phyloP scores from a whole-genome alignment of 2,797 vertebrate genomes.

The Psittacula echo region DNA sequence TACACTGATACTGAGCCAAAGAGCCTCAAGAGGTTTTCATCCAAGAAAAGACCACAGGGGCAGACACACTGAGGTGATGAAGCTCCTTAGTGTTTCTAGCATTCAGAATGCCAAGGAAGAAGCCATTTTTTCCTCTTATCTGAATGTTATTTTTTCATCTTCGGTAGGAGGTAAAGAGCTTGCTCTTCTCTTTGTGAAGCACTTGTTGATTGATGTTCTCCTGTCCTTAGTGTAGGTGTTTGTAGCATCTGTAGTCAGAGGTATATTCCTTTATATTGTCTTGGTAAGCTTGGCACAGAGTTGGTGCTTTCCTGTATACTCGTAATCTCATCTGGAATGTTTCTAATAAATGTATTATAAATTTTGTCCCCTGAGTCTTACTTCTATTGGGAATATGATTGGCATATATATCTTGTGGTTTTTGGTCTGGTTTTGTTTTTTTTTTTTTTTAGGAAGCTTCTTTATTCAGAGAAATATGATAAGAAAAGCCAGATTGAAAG shows the following conservation, averaged over 20 bases:
- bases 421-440: fast-evolving
- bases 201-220: background rate
- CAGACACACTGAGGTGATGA: background rate
- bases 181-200: background rate
- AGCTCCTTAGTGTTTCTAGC: background rate
- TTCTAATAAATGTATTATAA: background rate
- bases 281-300: background rate
- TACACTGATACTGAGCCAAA: background rate
- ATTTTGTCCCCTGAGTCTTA: background rate
- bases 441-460: background rate
- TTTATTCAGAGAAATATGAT: background rate
- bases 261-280: background rate
- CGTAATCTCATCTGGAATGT: background rate
- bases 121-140: background rate
- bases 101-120: background rate
- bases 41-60: background rate
- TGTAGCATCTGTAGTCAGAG: background rate
- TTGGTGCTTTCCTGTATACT: background rate
- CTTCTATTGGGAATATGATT: background rate
- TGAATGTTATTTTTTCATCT: background rate
- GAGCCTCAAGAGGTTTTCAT: background rate
- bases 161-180: background rate
- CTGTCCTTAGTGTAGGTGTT: background rate
- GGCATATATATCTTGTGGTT: background rate
- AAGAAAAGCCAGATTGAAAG: background rate